Evolutionary conservation across 2,797 vertebrate genomes (phyloP).

Genomic region (Enteromius afrohamiltoni): DNA sequence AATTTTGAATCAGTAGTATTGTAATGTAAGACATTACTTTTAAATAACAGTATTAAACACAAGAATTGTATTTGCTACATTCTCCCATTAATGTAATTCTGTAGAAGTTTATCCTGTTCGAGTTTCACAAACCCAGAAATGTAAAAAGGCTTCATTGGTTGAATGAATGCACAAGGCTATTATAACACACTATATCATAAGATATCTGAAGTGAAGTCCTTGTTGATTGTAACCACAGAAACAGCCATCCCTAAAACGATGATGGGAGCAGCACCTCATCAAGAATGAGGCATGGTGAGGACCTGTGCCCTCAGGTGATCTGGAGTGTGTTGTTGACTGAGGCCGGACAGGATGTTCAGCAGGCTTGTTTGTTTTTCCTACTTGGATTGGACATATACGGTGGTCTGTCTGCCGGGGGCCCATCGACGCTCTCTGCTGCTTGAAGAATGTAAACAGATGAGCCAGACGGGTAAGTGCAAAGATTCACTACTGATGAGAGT

Average conservation of each 20-base stretch:
- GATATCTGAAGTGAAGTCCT: not conserved
- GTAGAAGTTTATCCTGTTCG: not conserved
- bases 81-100: not conserved
- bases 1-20: no score
- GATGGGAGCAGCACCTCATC: not conserved
- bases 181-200: not conserved
- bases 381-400: constrained; percentile 57
- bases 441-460: constrained; percentile 72
- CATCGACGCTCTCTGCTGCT: constrained; percentile 56
- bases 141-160: not conserved
- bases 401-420: constrained; percentile 48
- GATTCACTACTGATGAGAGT: not conserved
- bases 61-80: not conserved
- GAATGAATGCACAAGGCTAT: not conserved
- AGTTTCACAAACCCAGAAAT: not conserved
- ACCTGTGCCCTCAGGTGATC: constrained; percentile 34
- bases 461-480: constrained; percentile 33
- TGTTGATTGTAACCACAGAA: not conserved
- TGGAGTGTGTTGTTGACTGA: constrained; percentile 69
- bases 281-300: constrained; percentile 9
- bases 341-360: constrained; percentile 71
- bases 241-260: not conserved
- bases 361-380: constrained; percentile 78
- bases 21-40: no score
- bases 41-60: not conserved